phyloP scores from a whole-genome alignment of 2,888 invertebrate species.

The Seira ritae region DNA sequence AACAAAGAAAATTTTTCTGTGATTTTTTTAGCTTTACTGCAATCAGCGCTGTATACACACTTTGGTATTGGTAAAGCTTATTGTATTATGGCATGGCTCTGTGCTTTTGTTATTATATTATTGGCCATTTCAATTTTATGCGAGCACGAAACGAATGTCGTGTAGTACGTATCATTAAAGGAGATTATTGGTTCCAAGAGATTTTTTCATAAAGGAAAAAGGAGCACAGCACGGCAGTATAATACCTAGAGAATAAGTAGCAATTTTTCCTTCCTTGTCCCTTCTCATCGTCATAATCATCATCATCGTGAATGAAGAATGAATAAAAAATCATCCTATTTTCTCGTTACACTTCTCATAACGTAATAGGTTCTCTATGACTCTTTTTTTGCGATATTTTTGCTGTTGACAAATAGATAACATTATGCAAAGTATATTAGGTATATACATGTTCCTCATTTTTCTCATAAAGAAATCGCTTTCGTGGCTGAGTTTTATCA shows the following conservation, averaged over 20 bases:
- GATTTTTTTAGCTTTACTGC: background rate
- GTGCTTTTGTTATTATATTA: too few relatives aligned
- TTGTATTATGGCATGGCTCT: too few relatives aligned
- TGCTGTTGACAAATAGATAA: background rate
- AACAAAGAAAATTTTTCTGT: background rate
- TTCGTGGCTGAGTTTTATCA: background rate
- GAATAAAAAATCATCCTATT: constrained; percentile 15
- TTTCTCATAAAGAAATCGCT: background rate
- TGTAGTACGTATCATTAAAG: background rate
- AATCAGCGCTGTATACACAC: too few relatives aligned
- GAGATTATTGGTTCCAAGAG: background rate
- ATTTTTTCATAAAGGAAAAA: constrained; percentile 1
- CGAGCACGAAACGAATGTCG: background rate
- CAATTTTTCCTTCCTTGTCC: constrained; percentile 6
- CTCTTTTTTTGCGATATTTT: background rate
- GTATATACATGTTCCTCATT: too few relatives aligned
- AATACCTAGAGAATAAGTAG: background rate
- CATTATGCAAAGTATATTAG: background rate
- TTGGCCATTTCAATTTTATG: too few relatives aligned
- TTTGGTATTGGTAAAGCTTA: too few relatives aligned
- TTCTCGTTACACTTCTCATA: constrained; percentile 36
- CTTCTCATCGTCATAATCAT: background rate
- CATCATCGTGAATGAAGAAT: background rate
- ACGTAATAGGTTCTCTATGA: background rate
- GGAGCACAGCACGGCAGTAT: background rate